Evolutionary conservation across 2,888 invertebrate species (phyloP).

Genomic region (Leucozona laternaria): DNA sequence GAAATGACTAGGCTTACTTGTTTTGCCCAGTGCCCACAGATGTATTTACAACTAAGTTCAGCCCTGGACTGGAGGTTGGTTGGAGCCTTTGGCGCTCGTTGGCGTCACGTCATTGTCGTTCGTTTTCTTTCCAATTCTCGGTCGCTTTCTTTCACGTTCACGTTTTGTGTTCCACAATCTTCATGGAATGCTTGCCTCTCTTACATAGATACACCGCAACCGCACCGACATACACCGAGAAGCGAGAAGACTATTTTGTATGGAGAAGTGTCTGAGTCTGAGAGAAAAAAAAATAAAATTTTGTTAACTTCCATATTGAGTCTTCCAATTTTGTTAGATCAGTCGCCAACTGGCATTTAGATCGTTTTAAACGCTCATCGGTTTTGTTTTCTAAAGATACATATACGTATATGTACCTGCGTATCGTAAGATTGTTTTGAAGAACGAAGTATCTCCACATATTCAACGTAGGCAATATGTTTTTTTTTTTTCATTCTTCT

Average conservation of each 20-base stretch:
- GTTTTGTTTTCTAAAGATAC: slow-evolving; percentile 25
- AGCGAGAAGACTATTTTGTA: slow-evolving; percentile 36
- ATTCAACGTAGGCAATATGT: slow-evolving; percentile 42
- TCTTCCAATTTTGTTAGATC: slow-evolving; percentile 72
- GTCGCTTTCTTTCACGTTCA: slow-evolving; percentile 69
- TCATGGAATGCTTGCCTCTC: slow-evolving; percentile 66
- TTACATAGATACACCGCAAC: slow-evolving; percentile 35
- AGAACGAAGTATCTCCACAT: slow-evolving; percentile 32
- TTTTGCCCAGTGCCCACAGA: background rate
- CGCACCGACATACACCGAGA: background rate
- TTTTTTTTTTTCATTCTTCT: background rate
- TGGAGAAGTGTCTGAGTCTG: slow-evolving; percentile 60
- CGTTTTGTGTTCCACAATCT: slow-evolving; percentile 39
- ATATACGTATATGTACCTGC: slow-evolving; percentile 23
- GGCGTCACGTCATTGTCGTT: slow-evolving; percentile 77
- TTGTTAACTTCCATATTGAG: slow-evolving; percentile 72
- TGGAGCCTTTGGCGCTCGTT: slow-evolving; percentile 42
- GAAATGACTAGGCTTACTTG: background rate
- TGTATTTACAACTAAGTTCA: background rate
- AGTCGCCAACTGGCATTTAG: slow-evolving; percentile 75
- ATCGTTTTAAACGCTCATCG: slow-evolving; percentile 69
- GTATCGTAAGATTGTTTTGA: slow-evolving; percentile 44
- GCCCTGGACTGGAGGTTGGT: background rate
- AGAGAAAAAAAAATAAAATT: slow-evolving; percentile 45
- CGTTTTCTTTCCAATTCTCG: slow-evolving; percentile 63